Base-by-base conservation (phyloP, 2,888 invertebrate species). In the Monopis laevigella region DNA sequence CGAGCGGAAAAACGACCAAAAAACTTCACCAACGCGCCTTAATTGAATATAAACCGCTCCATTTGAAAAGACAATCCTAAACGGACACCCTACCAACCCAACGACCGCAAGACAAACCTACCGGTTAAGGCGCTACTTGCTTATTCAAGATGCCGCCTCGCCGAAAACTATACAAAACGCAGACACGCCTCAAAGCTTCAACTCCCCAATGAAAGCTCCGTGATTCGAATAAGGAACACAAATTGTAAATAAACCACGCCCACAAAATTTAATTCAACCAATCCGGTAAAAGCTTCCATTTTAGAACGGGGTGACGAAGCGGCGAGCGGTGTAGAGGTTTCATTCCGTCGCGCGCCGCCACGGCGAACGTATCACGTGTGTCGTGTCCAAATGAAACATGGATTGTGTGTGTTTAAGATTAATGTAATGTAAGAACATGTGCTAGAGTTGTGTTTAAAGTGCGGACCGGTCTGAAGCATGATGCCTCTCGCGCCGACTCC, bases 401-500 rank as follows among this genome's bases (percentile, higher is more conserved):
- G 77, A 77, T 78, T 75, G 78, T 72, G 78, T 50, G 72, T 77
- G 67, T 64, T 17, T 17, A 16, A 38, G n/a, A n/a, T n/a, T n/a
- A n/a, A n/a, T n/a, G n/a, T n/a, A n/a, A 30, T 16, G 30, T 10
- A 40, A 5, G 7, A 13, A 29, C 28, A 24, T 12, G 28, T 26
- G 32, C 16, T 7, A 16, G 12, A 14, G 59, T 64, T 64, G 65
- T 71, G 64, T 65, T 52, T 54, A 66, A 75, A 32, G 32, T 32
- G 16, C 32, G 30, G 30, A 30, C 30, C 12, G n/a, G 6, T 28
- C 12, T 10, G 29, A 29, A 88, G 83, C 84, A 94, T 93, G 93
- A 93, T 94, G 93, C 93, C 93, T 84, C 88, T 93, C 86, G 93
- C 93, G 87, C 92, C 93, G 84, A 92, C 93, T 71, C 92, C 93